Evolutionary conservation across 1,140 invertebrate species (phyloP), one percentile per base, ranked within the genome.

Genomic region (Cryptotermes secundus): DNA sequence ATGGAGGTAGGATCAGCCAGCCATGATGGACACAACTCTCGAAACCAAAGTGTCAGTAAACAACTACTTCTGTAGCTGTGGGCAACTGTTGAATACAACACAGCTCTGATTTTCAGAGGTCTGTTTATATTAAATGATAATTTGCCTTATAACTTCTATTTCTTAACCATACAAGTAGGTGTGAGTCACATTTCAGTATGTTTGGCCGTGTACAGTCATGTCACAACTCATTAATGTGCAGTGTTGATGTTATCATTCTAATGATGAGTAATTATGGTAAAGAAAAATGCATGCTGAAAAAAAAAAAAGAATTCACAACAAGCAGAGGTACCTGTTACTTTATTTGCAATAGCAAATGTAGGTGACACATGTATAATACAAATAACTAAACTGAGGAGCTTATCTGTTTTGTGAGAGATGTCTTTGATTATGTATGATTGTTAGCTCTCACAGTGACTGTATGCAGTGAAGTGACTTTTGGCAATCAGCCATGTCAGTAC

Each of bases 121-220:
- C 59, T 72, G 14, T 72, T 72, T 72, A 31, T 72, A 72, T 72
- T n/a, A 72, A n/a, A 72, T n/a, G 31, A n/a, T 72, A 72, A 72
- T 72, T 72, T 72, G 59, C 59, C 59, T 72, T 72, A 72, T 0
- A 72, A 31, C n/a, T 31, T 10, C 59, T 3, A 14, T 19, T 59
- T 72, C 1, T 72, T 72, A 72, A 72, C 3, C n/a, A 14, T 72
- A 72, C 26, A 4, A 31, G 26, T 72, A 59, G 53, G 53, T 59
- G 31, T n/a, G 26, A 14, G 31, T 31, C 59, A 72, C 12, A 14
- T 72, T 72, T 72, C n/a, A 72, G 59, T n/a, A 72, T 72, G n/a
- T 2, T 72, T 6, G 31, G 59, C 6, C 26, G 31, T 3, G 59
- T 72, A 72, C 59, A 72, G 26, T n/a, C 31, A n/a, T 65, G 26